A percentile compares a stretch with the other conserved stretches of the same genome.
Conservation (phyloP, 2,888 invertebrate species). For the Malacosoma neustria region DNA sequence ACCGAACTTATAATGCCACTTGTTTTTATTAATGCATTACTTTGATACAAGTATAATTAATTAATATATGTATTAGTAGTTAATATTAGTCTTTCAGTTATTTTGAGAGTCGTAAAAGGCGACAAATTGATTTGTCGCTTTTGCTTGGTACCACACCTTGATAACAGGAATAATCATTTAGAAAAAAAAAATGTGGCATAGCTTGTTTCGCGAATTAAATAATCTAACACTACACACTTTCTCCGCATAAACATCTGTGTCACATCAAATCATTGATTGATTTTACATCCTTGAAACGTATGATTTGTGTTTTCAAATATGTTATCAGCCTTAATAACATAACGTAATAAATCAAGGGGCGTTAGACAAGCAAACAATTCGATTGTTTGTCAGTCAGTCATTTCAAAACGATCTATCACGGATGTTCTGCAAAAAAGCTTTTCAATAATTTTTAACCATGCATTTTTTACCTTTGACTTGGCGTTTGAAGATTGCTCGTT, state of each 20-base stretch:
- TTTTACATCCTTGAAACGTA: not conserved
- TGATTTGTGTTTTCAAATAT: not conserved
- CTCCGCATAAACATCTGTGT: not conserved
- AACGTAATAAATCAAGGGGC: conserved; percentile 47
- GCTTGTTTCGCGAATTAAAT: too few species aligned
- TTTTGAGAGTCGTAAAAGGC: too few species aligned
- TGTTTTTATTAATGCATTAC: too few species aligned
- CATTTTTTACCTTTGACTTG: conserved; percentile 30
- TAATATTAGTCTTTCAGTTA: too few species aligned
- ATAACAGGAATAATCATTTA: too few species aligned
- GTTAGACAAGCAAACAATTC: conserved; percentile 49
- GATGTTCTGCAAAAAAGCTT: conserved; percentile 37
- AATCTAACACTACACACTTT: too few species aligned
- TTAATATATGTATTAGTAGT: too few species aligned
- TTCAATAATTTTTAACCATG: conserved; percentile 26
- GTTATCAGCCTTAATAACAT: conserved; percentile 8
- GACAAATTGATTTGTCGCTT: too few species aligned
- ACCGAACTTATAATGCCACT: too few species aligned
- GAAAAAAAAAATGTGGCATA: too few species aligned
- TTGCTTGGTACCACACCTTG: too few species aligned
- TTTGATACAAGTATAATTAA: too few species aligned
- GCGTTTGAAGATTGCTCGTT: conserved; percentile 27
- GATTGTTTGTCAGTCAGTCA: conserved; percentile 54
- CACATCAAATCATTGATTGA: not conserved
- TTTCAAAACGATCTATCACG: conserved; percentile 45